Percentiles rank a stretch among this genome's conserved stretches.
Conservation (phyloP, 92 coral and sea anemone species). For the Phenganax subtilis region DNA sequence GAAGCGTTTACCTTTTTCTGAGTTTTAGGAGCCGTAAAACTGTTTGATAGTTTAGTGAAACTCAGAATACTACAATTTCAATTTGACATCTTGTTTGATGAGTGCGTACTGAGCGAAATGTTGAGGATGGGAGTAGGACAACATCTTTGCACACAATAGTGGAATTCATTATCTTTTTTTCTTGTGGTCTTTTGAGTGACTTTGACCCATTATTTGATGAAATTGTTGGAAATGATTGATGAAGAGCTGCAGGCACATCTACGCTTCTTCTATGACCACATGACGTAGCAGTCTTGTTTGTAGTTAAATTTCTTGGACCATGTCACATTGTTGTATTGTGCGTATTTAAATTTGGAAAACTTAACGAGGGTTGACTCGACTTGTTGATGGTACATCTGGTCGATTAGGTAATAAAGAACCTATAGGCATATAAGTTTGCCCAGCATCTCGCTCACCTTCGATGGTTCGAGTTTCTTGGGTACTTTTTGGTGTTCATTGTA, state of each 20-base stretch:
- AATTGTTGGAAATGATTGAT: constrained; percentile 50
- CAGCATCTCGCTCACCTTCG: constrained; percentile 29
- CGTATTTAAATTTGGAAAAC: constrained; percentile 19
- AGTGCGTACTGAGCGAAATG: constrained; percentile 48
- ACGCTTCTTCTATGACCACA: constrained; percentile 24
- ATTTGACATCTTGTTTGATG: constrained; percentile 52
- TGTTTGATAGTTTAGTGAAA: no score
- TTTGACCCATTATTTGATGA: constrained; percentile 26
- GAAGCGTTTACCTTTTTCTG: no score
- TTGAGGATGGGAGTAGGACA: constrained; percentile 47
- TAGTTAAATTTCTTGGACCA: not conserved
- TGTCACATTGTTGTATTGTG: not conserved
- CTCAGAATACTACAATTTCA: not conserved
- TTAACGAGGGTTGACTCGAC: not conserved
- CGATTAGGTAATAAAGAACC: not conserved
- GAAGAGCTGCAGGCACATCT: constrained; percentile 45
- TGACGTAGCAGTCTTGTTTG: constrained; percentile 1
- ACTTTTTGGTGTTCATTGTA: constrained; percentile 21
- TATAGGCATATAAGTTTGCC: constrained; percentile 4
- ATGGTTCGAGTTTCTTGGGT: constrained; percentile 10
- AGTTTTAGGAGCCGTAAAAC: no score
- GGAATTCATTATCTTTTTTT: constrained; percentile 38
- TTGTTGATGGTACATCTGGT: not conserved
- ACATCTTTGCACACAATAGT: constrained; percentile 46
- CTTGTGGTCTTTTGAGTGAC: constrained; percentile 45